Percentiles rank a stretch among this genome's conserved stretches.
phyloP scores from a whole-genome alignment of 2,888 invertebrate species.

The Griposia aprilina region DNA sequence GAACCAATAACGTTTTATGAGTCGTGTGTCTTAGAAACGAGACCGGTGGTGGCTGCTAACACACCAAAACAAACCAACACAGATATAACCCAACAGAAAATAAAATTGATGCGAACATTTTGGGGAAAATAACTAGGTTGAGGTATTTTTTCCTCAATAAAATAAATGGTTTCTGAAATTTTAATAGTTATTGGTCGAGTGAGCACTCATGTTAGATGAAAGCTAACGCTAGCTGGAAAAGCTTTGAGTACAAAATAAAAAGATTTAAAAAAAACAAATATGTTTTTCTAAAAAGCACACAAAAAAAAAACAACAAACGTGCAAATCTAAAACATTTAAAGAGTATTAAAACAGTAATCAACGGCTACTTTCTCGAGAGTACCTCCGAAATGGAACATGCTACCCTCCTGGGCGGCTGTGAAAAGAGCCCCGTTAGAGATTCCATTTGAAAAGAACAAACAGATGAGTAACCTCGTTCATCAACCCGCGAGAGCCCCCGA shows the following conservation, averaged over 20 bases:
- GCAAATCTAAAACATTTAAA: slow-evolving; percentile 30
- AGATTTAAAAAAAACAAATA: not conserved
- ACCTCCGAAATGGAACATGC: slow-evolving; percentile 66
- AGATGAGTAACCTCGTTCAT: slow-evolving; percentile 77
- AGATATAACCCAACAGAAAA: slow-evolving; percentile 42
- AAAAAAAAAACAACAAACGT: not conserved
- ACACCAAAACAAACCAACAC: slow-evolving; percentile 44
- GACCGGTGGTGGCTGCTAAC: slow-evolving; percentile 26
- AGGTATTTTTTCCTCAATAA: not conserved
- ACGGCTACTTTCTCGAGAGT: slow-evolving; percentile 51
- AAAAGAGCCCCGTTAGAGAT: slow-evolving; percentile 73
- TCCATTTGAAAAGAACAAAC: slow-evolving; percentile 78
- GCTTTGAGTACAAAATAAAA: not conserved
- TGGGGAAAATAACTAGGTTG: slow-evolving; percentile 16
- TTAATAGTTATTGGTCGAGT: not conserved
- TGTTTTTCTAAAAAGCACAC: not conserved
- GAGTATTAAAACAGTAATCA: slow-evolving; percentile 56
- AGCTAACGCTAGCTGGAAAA: not conserved
- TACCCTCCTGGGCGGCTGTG: slow-evolving; percentile 70
- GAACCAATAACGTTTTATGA: slow-evolving; percentile 62
- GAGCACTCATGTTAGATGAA: not conserved
- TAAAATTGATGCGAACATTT: slow-evolving; percentile 45
- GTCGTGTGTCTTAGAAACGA: slow-evolving; percentile 54
- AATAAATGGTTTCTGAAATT: slow-evolving; percentile 3
- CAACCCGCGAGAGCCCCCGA: slow-evolving; percentile 66